These are phyloP conservation scores for Tiliacea citrago DNA, from an alignment of 2,888 invertebrate genomes.

Conservation along the genomic window DNA sequence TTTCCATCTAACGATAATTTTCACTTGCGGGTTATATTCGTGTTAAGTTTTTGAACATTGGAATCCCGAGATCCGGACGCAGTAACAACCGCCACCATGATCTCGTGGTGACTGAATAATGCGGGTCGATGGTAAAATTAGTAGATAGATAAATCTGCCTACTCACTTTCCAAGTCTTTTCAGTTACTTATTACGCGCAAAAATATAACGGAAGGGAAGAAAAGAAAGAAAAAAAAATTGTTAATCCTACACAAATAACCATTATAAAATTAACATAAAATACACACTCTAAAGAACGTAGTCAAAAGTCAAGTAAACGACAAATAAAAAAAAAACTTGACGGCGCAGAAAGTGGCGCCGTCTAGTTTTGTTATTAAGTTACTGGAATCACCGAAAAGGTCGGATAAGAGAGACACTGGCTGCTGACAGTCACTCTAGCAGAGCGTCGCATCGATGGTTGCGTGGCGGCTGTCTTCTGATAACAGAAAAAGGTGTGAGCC, in stretches of 20 bases:
- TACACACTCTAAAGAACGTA: neutral
- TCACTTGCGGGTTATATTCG: neutral
- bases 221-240: neutral
- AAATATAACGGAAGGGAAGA: neutral
- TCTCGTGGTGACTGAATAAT: neutral
- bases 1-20: neutral
- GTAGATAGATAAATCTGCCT: neutral
- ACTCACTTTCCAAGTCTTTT: neutral
- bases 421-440: too few species aligned
- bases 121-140: neutral
- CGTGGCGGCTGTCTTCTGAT: too few species aligned
- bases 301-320: too few species aligned
- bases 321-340: too few species aligned
- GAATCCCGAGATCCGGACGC: too few species aligned
- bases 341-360: too few species aligned
- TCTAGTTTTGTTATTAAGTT: too few species aligned
- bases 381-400: too few species aligned
- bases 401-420: too few species aligned
- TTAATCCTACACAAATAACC: neutral
- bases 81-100: too few species aligned
- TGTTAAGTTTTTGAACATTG: neutral
- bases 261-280: neutral
- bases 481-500: too few species aligned
- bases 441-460: too few species aligned
- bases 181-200: neutral